phyloP scores from a whole-genome alignment of 1,140 invertebrate genomes.

The Piezodorus guildinii region DNA sequence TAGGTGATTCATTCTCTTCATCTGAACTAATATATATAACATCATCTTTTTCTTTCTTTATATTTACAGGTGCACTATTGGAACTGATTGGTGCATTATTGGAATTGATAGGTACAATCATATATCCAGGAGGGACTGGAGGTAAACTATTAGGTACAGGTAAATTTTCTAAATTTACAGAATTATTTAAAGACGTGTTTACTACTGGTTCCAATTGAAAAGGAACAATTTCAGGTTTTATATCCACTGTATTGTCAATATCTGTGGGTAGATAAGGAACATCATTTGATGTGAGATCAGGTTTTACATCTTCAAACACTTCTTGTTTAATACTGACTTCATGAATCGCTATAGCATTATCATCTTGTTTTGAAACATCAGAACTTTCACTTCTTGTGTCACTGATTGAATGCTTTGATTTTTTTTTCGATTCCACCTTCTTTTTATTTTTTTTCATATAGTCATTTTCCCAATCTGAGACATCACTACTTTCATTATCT shows the following conservation, averaged over 20 bases:
- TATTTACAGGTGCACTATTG: not conserved
- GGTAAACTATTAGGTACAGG: no score
- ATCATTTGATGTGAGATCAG: not conserved
- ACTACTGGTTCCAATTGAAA: no score
- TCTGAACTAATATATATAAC: conserved; percentile 13
- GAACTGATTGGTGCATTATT: no score
- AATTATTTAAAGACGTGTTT: no score
- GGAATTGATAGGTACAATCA: no score
- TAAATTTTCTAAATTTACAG: no score
- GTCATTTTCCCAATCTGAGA: conserved; percentile 19
- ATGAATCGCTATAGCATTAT: not conserved
- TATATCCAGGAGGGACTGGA: no score
- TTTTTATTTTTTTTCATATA: conserved; percentile 18
- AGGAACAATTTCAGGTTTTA: no score
- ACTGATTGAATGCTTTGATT: not conserved
- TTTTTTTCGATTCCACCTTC: not conserved
- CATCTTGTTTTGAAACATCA: not conserved
- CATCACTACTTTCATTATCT: conserved; percentile 9
- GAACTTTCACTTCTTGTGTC: not conserved
- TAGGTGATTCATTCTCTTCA: not conserved
- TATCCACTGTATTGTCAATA: no score
- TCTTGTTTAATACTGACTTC: not conserved
- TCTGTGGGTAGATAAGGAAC: no score
- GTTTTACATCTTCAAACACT: not conserved
- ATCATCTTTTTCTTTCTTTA: conserved; percentile 15